phyloP scores from a whole-genome alignment of 1,140 invertebrate genomes.

The Ceratoteleas bidentatus region DNA sequence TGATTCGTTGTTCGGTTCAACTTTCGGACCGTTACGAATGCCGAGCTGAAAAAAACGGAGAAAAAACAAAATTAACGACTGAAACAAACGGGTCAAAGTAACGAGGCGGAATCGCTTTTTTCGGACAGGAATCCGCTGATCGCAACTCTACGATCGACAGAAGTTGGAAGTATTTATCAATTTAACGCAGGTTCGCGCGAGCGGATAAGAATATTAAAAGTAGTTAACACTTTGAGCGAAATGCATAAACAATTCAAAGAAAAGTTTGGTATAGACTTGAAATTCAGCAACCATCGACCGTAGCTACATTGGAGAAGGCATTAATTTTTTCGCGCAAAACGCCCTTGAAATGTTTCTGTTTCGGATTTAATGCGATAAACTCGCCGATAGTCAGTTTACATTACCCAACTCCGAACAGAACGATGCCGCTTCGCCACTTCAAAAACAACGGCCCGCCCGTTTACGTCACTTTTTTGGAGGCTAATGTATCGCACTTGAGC shows the following conservation, averaged over 20 bases:
- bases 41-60: too few species aligned
- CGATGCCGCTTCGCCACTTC: constrained; percentile 23
- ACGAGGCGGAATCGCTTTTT: constrained; percentile 9
- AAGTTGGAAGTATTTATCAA: constrained; percentile 12
- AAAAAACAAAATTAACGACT: too few species aligned
- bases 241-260: constrained; percentile 39
- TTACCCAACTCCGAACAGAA: constrained; percentile 18
- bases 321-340: constrained; percentile 8
- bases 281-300: constrained; percentile 56
- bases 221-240: constrained; percentile 33
- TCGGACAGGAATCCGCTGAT: background rate
- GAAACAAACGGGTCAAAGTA: background rate
- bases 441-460: constrained; percentile 20
- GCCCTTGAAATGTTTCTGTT: constrained; percentile 50
- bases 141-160: background rate
- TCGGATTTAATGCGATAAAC: constrained; percentile 34
- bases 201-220: constrained; percentile 38
- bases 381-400: constrained; percentile 47
- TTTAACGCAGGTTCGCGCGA: constrained; percentile 14
- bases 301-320: too few species aligned
- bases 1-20: too few species aligned
- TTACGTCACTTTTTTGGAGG: constrained; percentile 18
- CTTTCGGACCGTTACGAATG: background rate
- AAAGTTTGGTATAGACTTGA: constrained; percentile 26
- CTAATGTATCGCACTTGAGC: constrained; percentile 41